Evolutionary conservation across 2,113 vertebrate genomes (phyloP), one percentile per base, ranked within the genome.

Genomic region (Phylloscopus trochiloides): DNA sequence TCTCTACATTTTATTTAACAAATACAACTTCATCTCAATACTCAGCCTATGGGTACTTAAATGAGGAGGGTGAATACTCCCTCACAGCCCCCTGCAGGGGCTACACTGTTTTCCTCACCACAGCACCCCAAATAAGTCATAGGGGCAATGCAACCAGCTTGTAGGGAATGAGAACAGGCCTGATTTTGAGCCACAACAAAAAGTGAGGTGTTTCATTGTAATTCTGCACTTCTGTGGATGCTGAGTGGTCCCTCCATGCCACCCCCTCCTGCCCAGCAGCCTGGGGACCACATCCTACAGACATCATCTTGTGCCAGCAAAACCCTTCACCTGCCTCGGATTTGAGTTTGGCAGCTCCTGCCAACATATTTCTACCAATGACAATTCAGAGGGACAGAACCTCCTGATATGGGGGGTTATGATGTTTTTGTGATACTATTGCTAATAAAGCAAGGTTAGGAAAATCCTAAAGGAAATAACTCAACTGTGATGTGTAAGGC

Each of bases 371-470:
- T 40, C 18, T 34, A 43, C 25, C 32, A 36, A n/a, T 28, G 26
- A 24, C 15, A 51, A 9, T 58, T 67, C 1, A 19, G 17, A 88
- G 40, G 9, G 61, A 22, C 38, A 75, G 79, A 88, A 72, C 10
- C 43, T 70, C 29, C 26, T 1, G 3, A 29, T 34, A 38, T 0
- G 8, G 25, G 22, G 22, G 19, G 48, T 42, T 55, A 73, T 0
- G 2, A 45, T 18, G 58, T 2, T 83, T 87, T 40, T 40, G 55
- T 43, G 38, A 57, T 38, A 59, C 36, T 34, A 7, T 5, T 58
- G 52, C 74, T 71, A 42, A 74, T 38, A 86, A 52, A 82, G 34
- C 28, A 90, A 62, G 17, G 36, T 55, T 40, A 45, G 63, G 67
- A 59, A 92, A 73, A 80, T 58, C 38, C 18, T 36, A 66, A 58